Conservation (phyloP, 2,797 vertebrate species). For the Xyrichtys novacula region DNA sequence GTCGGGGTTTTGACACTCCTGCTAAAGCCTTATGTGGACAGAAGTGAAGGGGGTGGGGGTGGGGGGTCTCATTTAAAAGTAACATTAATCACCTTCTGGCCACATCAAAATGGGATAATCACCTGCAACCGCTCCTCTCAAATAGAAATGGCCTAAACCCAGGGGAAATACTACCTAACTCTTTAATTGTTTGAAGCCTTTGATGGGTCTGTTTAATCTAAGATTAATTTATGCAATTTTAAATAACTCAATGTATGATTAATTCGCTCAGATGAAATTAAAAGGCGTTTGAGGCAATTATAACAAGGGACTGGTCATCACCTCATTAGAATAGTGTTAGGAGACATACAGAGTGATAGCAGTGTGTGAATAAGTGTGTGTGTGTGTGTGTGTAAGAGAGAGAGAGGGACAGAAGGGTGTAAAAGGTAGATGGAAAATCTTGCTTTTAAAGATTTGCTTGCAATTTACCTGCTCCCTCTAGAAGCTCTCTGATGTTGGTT, state of each 20-base stretch:
- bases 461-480: slow-evolving; percentile 85
- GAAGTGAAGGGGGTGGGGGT: slow-evolving; percentile 76
- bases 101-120: slow-evolving; percentile 96
- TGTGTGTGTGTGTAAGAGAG: slow-evolving; percentile 35
- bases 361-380: slow-evolving; percentile 25
- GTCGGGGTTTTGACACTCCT: slow-evolving; percentile 89
- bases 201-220: slow-evolving; percentile 98
- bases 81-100: slow-evolving; percentile 96
- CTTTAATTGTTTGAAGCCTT: slow-evolving; percentile 99
- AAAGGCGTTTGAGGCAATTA: slow-evolving; percentile 99
- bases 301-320: slow-evolving; percentile 98
- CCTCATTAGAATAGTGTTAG: slow-evolving; percentile 95
- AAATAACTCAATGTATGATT: slow-evolving; percentile 99
- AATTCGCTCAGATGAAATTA: slow-evolving; percentile 98
- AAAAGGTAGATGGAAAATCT: slow-evolving; percentile 86
- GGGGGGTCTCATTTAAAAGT: slow-evolving; percentile 92
- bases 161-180: slow-evolving; percentile 98
- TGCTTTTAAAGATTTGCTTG: slow-evolving; percentile 90
- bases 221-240: slow-evolving; percentile 99
- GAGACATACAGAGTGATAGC: slow-evolving; percentile 75
- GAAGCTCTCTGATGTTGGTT: slow-evolving; percentile 66
- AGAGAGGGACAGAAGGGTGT: slow-evolving; percentile 68
- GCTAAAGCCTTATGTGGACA: slow-evolving; percentile 65
- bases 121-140: slow-evolving; percentile 94
- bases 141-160: slow-evolving; percentile 94